Conservation (phyloP, 2,113 vertebrate genomes). For the Petrocephalus microphthalmus region DNA sequence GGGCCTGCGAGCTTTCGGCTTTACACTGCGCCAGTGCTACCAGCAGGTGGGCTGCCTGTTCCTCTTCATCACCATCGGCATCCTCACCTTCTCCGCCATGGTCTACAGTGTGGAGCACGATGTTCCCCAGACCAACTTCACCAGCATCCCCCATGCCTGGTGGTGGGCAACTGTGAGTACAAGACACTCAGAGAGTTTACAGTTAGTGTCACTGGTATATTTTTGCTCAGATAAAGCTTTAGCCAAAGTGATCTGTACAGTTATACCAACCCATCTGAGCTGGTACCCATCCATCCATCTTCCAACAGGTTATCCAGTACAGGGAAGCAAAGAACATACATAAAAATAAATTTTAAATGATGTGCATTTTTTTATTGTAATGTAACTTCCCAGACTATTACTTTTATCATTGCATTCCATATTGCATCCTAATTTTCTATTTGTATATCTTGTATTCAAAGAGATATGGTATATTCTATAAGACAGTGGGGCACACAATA, state of each 20-base stretch:
- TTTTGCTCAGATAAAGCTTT: not conserved
- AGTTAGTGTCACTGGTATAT: not conserved
- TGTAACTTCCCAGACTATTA: not conserved
- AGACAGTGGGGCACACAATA: not conserved
- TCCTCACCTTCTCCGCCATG: slow-evolving; percentile 76
- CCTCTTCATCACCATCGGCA: slow-evolving; percentile 74
- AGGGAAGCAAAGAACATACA: not conserved
- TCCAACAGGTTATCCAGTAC: not conserved
- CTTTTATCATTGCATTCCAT: not conserved
- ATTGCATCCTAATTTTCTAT: not conserved
- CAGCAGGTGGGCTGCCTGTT: slow-evolving; percentile 74
- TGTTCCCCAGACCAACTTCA: slow-evolving; percentile 66
- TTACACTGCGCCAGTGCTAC: slow-evolving; percentile 74
- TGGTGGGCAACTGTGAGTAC: slow-evolving; percentile 80
- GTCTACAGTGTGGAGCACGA: slow-evolving; percentile 73
- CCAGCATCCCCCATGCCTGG: slow-evolving; percentile 70
- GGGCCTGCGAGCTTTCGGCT: slow-evolving; percentile 70
- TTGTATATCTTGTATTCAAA: not conserved
- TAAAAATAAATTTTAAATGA: not conserved
- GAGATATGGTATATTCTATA: not conserved
- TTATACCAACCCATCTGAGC: not conserved
- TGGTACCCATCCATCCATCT: not conserved
- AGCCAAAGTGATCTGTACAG: not conserved
- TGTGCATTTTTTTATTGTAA: not conserved
- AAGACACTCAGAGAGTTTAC: not conserved